A percentile compares a stretch with the other conserved stretches of the same genome.
phyloP scores from a whole-genome alignment of 2,113 vertebrate genomes.

The Mungos mungo region DNA sequence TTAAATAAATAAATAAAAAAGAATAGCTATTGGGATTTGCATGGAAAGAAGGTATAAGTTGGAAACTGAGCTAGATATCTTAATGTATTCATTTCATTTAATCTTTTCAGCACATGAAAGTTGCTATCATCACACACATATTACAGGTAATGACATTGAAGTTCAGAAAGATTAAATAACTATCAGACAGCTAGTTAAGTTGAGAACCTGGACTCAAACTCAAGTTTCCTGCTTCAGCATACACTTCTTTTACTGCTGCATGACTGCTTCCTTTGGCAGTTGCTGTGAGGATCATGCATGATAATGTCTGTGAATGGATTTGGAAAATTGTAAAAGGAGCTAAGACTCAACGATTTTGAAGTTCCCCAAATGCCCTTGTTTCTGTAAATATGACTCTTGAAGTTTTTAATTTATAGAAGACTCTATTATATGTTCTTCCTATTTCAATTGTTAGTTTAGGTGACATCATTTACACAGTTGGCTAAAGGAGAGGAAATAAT shows the following conservation, averaged over 20 bases:
- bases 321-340: not conserved
- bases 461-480: not conserved
- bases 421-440: not conserved
- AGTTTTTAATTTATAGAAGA: not conserved
- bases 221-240: not conserved
- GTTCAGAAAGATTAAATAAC: not conserved
- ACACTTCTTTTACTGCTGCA: fast-evolving
- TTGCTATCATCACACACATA: not conserved
- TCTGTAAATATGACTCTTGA: not conserved
- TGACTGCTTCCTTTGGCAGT: not conserved
- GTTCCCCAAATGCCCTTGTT: not conserved
- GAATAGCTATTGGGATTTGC: not conserved
- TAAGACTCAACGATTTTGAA: not conserved
- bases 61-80: constrained; percentile 53
- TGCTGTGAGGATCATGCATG: not conserved
- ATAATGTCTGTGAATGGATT: not conserved
- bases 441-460: not conserved
- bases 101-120: not conserved
- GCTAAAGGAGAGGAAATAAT: not conserved
- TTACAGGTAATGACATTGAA: not conserved
- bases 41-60: not conserved
- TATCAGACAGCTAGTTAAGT: not conserved
- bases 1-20: too few relatives aligned
- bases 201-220: not conserved
- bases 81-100: not conserved